Evolutionary conservation across 2,113 vertebrate species (phyloP).

Genomic region (Erythrolamprus reginae): DNA sequence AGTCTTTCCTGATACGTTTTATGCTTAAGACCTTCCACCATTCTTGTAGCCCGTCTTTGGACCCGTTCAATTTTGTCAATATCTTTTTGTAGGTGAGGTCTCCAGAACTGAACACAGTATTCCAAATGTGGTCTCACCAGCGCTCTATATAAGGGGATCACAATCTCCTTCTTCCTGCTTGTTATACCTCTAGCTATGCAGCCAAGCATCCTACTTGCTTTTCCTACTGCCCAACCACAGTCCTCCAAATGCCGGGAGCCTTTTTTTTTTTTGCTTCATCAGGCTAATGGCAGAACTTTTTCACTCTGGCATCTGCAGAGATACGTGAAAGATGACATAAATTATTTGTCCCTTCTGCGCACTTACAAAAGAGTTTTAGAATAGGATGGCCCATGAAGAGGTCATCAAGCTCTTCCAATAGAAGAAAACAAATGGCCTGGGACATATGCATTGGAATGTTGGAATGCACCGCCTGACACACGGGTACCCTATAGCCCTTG

Average conservation of each 20-base stretch:
- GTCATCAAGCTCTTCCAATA: background rate
- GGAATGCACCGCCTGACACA: background rate
- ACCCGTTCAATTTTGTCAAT: too few species aligned
- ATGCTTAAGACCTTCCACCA: too few species aligned
- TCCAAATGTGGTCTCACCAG: too few species aligned
- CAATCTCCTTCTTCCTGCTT: too few species aligned
- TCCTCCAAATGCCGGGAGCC: background rate
- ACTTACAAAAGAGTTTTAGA: background rate
- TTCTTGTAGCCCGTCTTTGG: too few species aligned
- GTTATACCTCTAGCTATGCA: too few species aligned
- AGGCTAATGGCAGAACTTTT: background rate
- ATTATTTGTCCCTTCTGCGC: background rate
- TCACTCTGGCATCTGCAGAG: background rate
- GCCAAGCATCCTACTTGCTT: too few species aligned
- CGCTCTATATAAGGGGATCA: too few species aligned
- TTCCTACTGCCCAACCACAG: too few species aligned
- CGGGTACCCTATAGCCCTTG: background rate
- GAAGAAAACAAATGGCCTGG: background rate
- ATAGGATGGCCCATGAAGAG: background rate
- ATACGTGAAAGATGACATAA: background rate
- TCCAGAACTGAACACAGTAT: too few species aligned
- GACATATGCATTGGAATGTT: background rate
- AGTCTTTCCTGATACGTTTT: too few species aligned
- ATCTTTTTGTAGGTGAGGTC: too few species aligned
- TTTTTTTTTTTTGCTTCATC: background rate